phyloP scores from a whole-genome alignment of 2,113 vertebrate species.

The Pygoscelis adeliae region DNA sequence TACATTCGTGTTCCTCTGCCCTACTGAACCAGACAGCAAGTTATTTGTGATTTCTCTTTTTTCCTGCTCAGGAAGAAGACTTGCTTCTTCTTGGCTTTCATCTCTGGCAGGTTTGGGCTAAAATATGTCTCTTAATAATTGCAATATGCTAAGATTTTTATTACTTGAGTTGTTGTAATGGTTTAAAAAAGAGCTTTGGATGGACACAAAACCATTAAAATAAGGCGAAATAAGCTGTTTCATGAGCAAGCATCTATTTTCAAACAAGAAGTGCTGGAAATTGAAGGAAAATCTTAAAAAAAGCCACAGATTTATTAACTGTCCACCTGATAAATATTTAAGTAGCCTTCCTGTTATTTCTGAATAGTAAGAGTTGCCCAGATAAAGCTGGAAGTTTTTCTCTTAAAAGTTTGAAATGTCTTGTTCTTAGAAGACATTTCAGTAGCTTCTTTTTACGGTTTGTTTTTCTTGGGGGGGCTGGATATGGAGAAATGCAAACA shows the following conservation, averaged over 20 bases:
- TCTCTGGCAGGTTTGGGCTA: neutral
- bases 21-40: neutral
- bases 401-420: neutral
- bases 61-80: neutral
- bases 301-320: neutral
- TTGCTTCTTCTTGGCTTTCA: neutral
- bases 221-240: neutral
- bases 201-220: neutral
- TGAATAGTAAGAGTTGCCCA: neutral
- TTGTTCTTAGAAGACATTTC: neutral
- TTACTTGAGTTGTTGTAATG: neutral
- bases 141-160: neutral
- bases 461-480: neutral
- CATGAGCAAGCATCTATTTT: neutral
- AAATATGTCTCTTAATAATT: neutral
- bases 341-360: neutral
- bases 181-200: neutral
- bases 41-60: neutral
- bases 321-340: neutral
- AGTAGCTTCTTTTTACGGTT: neutral
- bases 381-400: neutral
- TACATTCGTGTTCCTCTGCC: neutral
- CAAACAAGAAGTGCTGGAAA: neutral
- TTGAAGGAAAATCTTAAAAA: neutral
- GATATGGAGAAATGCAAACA: neutral